Conservation (phyloP, 1,140 invertebrate species). For the Trichogramma pretiosum region DNA sequence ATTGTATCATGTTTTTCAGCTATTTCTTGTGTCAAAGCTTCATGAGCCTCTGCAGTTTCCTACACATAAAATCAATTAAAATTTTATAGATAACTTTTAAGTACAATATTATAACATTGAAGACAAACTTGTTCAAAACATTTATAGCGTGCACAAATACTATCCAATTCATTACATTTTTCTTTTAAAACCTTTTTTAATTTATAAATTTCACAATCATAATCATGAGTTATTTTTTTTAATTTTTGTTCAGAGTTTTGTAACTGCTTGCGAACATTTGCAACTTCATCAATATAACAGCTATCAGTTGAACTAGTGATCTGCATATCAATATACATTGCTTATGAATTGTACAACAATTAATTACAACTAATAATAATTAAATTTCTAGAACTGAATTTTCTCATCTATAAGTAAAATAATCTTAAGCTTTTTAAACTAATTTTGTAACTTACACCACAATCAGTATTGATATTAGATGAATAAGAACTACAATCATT, state of each 20-base stretch:
- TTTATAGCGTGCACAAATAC: conserved; percentile 25
- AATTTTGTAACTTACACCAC: conserved; percentile 24
- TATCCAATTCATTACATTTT: conserved; percentile 25
- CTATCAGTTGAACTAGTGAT: conserved; percentile 27
- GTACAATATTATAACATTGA: conserved; percentile 3
- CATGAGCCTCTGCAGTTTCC: conserved; percentile 38
- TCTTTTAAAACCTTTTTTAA: conserved; percentile 26
- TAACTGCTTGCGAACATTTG: conserved; percentile 26
- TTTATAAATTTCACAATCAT: conserved; percentile 19
- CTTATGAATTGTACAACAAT: conserved; percentile 16
- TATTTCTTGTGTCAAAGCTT: conserved; percentile 44
- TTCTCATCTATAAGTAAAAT: too few relatives aligned
- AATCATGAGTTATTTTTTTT: conserved; percentile 22
- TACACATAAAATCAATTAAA: conserved; percentile 12
- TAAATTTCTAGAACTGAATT: too few relatives aligned
- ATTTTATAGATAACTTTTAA: conserved; percentile 3
- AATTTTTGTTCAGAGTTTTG: conserved; percentile 23
- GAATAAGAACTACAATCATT: conserved; percentile 19
- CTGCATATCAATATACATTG: conserved; percentile 29
- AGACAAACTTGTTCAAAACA: conserved; percentile 34
- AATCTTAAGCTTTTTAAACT: too few relatives aligned
- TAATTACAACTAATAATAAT: too few relatives aligned
- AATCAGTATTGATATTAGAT: too few relatives aligned
- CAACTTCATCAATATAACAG: too few relatives aligned
- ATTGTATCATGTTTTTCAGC: conserved; percentile 44